phyloP scores from a whole-genome alignment of 2,797 vertebrate species.

The Pseudochirops cupreus region DNA sequence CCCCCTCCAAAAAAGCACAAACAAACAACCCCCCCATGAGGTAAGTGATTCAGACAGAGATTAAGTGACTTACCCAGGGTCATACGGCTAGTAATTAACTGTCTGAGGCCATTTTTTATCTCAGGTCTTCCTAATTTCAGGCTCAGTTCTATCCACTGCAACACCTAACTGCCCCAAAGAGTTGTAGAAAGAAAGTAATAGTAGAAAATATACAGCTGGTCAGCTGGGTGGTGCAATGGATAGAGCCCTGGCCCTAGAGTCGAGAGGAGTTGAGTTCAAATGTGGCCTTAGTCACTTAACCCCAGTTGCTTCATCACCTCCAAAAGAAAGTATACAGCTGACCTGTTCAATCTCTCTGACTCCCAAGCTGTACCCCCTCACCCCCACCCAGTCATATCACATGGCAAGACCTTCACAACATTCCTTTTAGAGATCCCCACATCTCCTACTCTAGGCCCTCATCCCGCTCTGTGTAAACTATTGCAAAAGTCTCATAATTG shows the following conservation, averaged over 20 bases:
- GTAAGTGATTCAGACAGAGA: not conserved
- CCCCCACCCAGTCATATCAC: not conserved
- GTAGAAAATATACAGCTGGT: too few relatives aligned
- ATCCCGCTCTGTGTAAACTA: not conserved
- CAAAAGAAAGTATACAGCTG: too few relatives aligned
- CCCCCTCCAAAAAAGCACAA: too few relatives aligned
- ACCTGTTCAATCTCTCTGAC: not conserved
- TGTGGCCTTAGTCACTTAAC: too few relatives aligned
- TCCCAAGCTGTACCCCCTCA: not conserved
- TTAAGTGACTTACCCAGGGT: not conserved
- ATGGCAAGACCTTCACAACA: not conserved
- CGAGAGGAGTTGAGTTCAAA: too few relatives aligned
- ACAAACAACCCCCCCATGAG: too few relatives aligned
- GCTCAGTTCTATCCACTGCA: not conserved
- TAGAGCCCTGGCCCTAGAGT: too few relatives aligned
- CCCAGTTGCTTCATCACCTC: too few relatives aligned
- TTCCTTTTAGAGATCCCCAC: not conserved
- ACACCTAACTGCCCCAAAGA: not conserved
- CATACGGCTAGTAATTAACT: not conserved
- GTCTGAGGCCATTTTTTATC: not conserved
- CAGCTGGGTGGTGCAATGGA: too few relatives aligned
- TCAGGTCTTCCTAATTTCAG: not conserved
- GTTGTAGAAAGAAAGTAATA: too few relatives aligned
- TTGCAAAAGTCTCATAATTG: not conserved
- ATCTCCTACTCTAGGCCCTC: not conserved